Evolutionary conservation across 2,113 vertebrate genomes (phyloP).

Genomic region (Pygoscelis adeliae): DNA sequence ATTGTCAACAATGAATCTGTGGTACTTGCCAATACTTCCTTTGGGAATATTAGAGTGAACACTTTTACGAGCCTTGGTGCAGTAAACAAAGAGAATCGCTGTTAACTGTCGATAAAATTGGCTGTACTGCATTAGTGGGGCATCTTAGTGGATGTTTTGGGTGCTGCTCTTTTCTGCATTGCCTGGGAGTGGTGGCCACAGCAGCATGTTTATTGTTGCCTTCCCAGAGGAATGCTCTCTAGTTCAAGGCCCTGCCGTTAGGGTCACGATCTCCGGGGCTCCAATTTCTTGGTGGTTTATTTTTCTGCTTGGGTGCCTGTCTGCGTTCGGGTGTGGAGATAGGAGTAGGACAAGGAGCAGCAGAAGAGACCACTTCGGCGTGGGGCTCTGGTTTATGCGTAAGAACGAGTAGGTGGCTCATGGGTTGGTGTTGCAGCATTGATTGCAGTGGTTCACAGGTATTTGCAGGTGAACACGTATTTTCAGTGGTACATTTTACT

Average conservation of each 20-base stretch:
- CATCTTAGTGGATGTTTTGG: neutral
- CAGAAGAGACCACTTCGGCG: neutral
- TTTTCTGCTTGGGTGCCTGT: neutral
- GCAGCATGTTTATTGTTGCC: neutral
- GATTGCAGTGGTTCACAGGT: neutral
- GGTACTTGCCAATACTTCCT: constrained; percentile 13
- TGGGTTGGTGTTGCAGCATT: neutral
- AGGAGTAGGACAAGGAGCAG: neutral
- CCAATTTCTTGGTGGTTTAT: neutral
- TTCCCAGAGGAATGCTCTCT: neutral
- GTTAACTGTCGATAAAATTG: neutral
- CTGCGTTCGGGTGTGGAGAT: neutral
- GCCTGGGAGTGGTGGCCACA: neutral
- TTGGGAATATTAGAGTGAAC: neutral
- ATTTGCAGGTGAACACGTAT: neutral
- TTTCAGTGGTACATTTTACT: neutral
- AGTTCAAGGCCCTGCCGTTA: accelerated
- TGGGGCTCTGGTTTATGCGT: neutral
- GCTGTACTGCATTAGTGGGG: neutral
- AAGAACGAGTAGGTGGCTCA: neutral
- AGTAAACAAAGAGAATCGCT: neutral
- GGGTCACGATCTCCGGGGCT: neutral
- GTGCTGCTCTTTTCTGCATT: neutral
- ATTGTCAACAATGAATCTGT: constrained; percentile 15
- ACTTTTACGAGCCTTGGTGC: neutral